Evolutionary conservation across 2,888 invertebrate species (phyloP).

Genomic region (Troides oblongomaculatus): DNA sequence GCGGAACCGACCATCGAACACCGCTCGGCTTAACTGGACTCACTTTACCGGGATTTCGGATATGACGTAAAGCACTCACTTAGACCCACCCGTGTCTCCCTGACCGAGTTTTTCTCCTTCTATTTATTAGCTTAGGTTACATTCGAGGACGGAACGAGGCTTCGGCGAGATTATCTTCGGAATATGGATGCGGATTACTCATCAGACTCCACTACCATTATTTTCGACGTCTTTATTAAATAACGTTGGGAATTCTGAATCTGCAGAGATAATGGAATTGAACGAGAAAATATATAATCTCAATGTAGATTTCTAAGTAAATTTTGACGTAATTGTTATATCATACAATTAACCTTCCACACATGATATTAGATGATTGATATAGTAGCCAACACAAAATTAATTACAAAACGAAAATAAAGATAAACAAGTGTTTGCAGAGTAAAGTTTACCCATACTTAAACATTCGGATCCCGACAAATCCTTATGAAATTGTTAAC

Average conservation of each 20-base stretch:
- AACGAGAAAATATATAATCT: neutral
- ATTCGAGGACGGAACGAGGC: conserved; percentile 60
- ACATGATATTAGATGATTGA: no score
- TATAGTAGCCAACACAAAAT: no score
- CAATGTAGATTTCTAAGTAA: no score
- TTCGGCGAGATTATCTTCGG: conserved; percentile 59
- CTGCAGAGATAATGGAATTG: neutral
- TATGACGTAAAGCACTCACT: conserved; percentile 79
- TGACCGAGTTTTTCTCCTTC: conserved; percentile 73
- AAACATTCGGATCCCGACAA: no score
- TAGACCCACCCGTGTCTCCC: conserved; percentile 43
- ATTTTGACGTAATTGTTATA: no score
- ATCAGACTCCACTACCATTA: conserved; percentile 22
- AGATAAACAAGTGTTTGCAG: no score
- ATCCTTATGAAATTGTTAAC: conserved; percentile 9
- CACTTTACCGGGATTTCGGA: conserved; percentile 79
- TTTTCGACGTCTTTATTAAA: conserved; percentile 29
- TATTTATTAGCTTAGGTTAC: conserved; percentile 74
- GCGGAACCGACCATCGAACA: conserved; percentile 70
- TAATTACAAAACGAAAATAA: no score
- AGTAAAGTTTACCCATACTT: no score
- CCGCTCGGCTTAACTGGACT: conserved; percentile 71
- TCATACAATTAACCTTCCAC: no score
- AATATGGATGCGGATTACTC: conserved; percentile 50
- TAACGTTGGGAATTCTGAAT: conserved; percentile 18